phyloP scores from a whole-genome alignment of 1,140 invertebrate genomes.

The Megalopta genalis region DNA sequence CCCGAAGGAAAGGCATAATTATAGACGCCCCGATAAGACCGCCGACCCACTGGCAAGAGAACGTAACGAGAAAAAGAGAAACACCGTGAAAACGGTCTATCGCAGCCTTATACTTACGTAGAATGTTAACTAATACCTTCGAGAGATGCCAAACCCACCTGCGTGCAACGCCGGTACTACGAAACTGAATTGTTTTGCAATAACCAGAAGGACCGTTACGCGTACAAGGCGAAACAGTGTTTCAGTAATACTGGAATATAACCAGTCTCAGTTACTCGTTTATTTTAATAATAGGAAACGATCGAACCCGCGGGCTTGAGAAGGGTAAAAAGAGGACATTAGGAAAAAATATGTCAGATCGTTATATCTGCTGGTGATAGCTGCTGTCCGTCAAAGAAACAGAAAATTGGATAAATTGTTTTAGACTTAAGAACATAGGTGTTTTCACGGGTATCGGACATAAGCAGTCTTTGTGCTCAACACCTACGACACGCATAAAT shows the following conservation, averaged over 20 bases:
- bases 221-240: slow-evolving; percentile 35
- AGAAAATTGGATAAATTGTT: too few relatives aligned
- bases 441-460: too few relatives aligned
- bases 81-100: slow-evolving; percentile 14
- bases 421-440: too few relatives aligned
- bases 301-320: background rate
- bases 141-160: slow-evolving; percentile 50
- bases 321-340: too few relatives aligned
- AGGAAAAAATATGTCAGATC: too few relatives aligned
- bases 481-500: too few relatives aligned
- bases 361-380: too few relatives aligned
- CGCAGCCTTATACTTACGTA: slow-evolving; percentile 31
- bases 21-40: slow-evolving; percentile 16
- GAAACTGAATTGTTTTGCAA: slow-evolving; percentile 60
- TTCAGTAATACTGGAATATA: slow-evolving; percentile 48
- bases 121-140: slow-evolving; percentile 50
- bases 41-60: background rate
- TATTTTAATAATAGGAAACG: slow-evolving; percentile 47
- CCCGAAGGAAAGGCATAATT: slow-evolving; percentile 48
- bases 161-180: slow-evolving; percentile 16
- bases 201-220: slow-evolving; percentile 52
- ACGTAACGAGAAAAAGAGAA: slow-evolving; percentile 10
- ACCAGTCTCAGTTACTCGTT: slow-evolving; percentile 23
- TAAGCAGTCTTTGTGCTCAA: too few relatives aligned
- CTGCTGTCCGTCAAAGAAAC: too few relatives aligned